Conservation (phyloP, 2,888 invertebrate genomes). For the Himalopsyche anomala region DNA sequence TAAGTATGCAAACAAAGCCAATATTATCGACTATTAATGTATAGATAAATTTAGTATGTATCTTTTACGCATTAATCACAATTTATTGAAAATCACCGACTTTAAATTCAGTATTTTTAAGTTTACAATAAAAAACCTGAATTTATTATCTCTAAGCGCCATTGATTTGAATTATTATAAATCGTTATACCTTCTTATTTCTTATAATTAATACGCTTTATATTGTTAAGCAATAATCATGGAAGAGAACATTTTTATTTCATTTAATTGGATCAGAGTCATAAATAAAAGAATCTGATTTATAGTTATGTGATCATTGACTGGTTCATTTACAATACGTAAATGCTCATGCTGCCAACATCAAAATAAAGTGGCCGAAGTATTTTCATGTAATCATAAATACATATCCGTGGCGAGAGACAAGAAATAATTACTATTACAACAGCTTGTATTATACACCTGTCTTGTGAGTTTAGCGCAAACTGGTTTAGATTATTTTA, state of each 20-base stretch:
- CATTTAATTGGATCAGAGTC: constrained; percentile 11
- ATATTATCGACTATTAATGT: too few species aligned
- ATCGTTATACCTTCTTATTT: too few species aligned
- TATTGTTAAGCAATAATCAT: neutral
- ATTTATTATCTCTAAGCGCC: too few species aligned
- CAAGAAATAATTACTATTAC: constrained; percentile 1
- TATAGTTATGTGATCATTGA: neutral
- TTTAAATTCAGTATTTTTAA: too few species aligned
- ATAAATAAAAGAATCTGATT: constrained; percentile 16
- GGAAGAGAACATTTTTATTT: constrained; percentile 9
- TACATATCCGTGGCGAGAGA: neutral
- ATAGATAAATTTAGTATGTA: too few species aligned
- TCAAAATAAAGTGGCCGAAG: neutral
- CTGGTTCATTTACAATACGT: constrained; percentile 11
- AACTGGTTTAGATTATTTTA: constrained; percentile 46
- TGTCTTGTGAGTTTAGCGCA: constrained; percentile 47
- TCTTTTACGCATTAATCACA: too few species aligned
- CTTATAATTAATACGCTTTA: too few species aligned
- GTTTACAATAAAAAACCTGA: too few species aligned
- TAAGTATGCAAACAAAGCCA: too few species aligned
- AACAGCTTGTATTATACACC: neutral
- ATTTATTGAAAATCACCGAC: too few species aligned
- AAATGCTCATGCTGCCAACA: neutral
- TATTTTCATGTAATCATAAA: constrained; percentile 3
- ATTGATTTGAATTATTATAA: too few species aligned